Conservation (phyloP, 64 coral and sea anemone genomes). For the Catalaphyllia jardinei region DNA sequence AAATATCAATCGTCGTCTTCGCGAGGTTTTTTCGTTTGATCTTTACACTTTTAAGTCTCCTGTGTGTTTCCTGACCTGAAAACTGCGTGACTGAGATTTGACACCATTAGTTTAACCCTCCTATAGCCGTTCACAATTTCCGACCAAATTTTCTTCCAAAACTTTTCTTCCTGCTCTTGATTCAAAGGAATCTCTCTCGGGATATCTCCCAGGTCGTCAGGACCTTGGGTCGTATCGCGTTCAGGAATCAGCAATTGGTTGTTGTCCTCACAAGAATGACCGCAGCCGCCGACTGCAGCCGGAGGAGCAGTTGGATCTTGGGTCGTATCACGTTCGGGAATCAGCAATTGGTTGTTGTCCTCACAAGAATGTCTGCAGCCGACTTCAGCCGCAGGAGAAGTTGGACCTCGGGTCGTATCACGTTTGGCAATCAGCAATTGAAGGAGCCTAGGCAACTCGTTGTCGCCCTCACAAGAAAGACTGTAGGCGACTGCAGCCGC, state of each 20-base stretch:
- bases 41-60: background rate
- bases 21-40: too few relatives aligned
- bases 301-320: background rate
- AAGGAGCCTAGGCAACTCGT: too few relatives aligned
- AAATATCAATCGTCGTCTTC: too few relatives aligned
- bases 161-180: background rate
- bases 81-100: too few relatives aligned
- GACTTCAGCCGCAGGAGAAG: background rate
- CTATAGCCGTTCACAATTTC: background rate
- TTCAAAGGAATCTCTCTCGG: background rate
- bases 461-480: too few relatives aligned
- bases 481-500: background rate
- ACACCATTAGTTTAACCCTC: background rate
- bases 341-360: too few relatives aligned
- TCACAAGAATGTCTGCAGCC: background rate
- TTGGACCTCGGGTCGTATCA: background rate
- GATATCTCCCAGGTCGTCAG: background rate
- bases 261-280: too few relatives aligned
- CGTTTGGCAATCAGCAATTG: too few relatives aligned
- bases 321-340: too few relatives aligned
- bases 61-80: too few relatives aligned
- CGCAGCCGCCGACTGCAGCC: background rate
- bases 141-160: background rate
- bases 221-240: too few relatives aligned
- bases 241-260: too few relatives aligned